Evolutionary conservation across 64 coral and sea anemone species (phyloP).

Genomic region (Montipora capricornis): DNA sequence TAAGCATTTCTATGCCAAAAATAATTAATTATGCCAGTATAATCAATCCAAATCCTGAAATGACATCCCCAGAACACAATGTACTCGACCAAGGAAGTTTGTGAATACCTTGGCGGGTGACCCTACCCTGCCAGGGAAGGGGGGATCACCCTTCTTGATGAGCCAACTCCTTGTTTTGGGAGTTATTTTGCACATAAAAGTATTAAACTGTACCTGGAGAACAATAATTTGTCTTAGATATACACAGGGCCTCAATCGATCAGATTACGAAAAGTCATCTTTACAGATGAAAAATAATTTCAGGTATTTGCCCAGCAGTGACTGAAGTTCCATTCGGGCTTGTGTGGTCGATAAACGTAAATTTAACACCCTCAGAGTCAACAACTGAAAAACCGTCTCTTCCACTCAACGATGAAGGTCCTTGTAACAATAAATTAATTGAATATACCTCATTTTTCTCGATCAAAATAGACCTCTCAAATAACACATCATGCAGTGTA

Average conservation of each 20-base stretch:
- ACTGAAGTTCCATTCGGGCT: slow-evolving; percentile 86
- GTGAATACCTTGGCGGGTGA: too few species aligned
- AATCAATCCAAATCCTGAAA: too few species aligned
- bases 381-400: slow-evolving; percentile 76
- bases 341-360: slow-evolving; percentile 84
- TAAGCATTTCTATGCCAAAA: too few species aligned
- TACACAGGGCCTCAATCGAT: not conserved
- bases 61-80: too few species aligned
- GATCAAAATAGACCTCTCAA: slow-evolving; percentile 65
- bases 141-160: too few species aligned
- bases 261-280: not conserved
- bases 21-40: too few species aligned
- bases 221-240: too few species aligned
- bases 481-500: slow-evolving; percentile 76
- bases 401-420: slow-evolving; percentile 87
- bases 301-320: slow-evolving; percentile 88
- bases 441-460: slow-evolving; percentile 82
- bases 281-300: slow-evolving; percentile 84
- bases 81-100: too few species aligned
- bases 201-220: too few species aligned
- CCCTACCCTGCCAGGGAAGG: too few species aligned
- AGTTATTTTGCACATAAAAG: too few species aligned
- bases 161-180: too few species aligned
- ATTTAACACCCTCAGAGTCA: slow-evolving; percentile 54
- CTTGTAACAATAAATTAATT: slow-evolving; percentile 73